phyloP scores from a whole-genome alignment of 2,888 invertebrate genomes.

The Tenthredo amoena region DNA sequence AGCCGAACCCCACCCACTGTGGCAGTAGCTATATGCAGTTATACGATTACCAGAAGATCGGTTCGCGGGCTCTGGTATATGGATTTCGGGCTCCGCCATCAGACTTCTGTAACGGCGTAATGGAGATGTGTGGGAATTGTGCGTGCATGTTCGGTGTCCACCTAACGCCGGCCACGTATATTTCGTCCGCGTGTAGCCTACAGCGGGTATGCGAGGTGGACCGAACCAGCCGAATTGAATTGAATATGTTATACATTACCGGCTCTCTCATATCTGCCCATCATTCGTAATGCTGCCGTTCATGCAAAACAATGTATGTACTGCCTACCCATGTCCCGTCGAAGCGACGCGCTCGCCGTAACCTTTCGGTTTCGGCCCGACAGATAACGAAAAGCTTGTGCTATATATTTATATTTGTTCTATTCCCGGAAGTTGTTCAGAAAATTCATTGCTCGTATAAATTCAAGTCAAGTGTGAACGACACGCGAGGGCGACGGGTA shows the following conservation, averaged over 20 bases:
- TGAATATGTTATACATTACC: background rate
- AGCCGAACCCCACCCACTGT: background rate
- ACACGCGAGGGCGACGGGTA: background rate
- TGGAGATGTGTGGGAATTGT: constrained; percentile 31
- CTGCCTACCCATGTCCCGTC: background rate
- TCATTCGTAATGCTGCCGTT: background rate
- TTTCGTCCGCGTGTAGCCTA: background rate
- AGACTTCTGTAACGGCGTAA: constrained; percentile 22
- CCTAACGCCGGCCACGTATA: background rate
- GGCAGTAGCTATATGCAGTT: constrained; percentile 9
- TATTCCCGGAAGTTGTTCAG: background rate
- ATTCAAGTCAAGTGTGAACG: constrained; percentile 9
- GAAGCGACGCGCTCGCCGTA: background rate
- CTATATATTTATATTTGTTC: background rate
- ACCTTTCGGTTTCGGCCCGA: background rate
- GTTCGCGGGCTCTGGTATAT: constrained; percentile 5
- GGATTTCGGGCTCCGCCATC: constrained; percentile 1
- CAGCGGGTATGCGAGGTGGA: background rate
- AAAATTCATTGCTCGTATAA: background rate
- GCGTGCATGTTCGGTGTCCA: constrained; percentile 35
- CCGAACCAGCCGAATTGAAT: background rate
- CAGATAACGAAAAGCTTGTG: background rate
- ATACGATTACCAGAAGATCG: constrained; percentile 40
- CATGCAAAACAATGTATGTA: background rate
- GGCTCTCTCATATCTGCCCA: background rate